Evolutionary conservation across 1,140 invertebrate genomes (phyloP), one percentile per base, ranked within the genome.

Genomic region (Microplitis demolitor): DNA sequence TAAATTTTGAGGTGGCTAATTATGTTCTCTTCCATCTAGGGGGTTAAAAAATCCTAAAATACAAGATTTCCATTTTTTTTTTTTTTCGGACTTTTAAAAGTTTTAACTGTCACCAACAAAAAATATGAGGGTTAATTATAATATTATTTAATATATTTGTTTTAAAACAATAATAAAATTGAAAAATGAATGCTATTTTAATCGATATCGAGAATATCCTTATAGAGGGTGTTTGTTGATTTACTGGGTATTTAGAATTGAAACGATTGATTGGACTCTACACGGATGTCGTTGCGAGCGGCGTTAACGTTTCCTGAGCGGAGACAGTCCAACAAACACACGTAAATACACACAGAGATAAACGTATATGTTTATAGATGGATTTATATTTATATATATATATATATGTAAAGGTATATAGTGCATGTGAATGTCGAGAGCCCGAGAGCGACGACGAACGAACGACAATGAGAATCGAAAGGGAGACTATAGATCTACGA

Each of bases 281-380:
- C 71, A 61, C 50, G 66, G 61, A 69, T 69, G 75, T 80, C 72
- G 73, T 79, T 78, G 71, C 74, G 71, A 73, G 73, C 77, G 77
- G 81, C 79, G 72, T 80, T 84, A 82, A 84, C 83, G 80, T 82
- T 85, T 85, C 82, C 85, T 83, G 82, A 78, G 73, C 74, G 75
- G 78, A 79, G 78, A 79, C 76, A 77, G 76, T 66, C 56, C 34
- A 71, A 69, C 71, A 66, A 73, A 74, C 54, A 73, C 37, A 75
- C 75, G 69, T 67, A 66, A 35, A 54, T 16, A 72, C 16, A 54
- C 11, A 53, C 35, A 56, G 3, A 67, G 13, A 66, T 68, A 74
- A 62, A 74, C 71, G 37, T 45, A 67, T 69, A 5, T 33, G 60
- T 54, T 31, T 69, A 75, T 70, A 74, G 71, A 74, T 74, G 60